Evolutionary conservation across 2,888 invertebrate species (phyloP), one percentile per base, ranked within the genome.

Genomic region (Anthophora plumipes): DNA sequence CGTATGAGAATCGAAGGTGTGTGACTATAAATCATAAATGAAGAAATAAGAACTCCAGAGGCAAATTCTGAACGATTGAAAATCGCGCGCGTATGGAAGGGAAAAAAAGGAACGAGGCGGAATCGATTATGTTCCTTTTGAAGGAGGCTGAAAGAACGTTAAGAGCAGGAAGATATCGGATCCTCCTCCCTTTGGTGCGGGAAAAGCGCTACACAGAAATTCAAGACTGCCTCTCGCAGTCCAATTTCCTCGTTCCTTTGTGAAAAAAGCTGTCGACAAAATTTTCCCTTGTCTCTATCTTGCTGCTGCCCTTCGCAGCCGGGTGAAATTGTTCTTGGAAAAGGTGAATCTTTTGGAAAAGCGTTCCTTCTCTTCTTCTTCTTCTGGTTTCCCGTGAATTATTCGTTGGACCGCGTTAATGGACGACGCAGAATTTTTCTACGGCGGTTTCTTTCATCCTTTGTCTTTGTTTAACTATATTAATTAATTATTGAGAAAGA

Each of bases 111-210:
- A 64, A 69, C 25, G 63, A 60, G 48, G 17, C 52, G 20, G 52
- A 64, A 80, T 80, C 79, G 80, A 78, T 80, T 80, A 80, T 67
- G 43, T 57, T 64, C 52, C 55, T 72, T 67, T 78, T 57, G 78
- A 80, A 25, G 52, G 43, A 39, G 39, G 39, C 59, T 63, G 77
- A 80, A 77, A 77, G 77, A 61, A 80, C 52, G 43, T 72, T 71
- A 55, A 77, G 63, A 72, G 66, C 17, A 17, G 59, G 54, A 37
- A 64, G 77, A 77, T 80, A 80, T 80, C 80, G 80, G 80, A 72
- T 77, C 61, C 71, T 4, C 25, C 22, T 64, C 37, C n/a, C n/a
- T n/a, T n/a, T n/a, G n/a, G n/a, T n/a, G n/a, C n/a, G n/a, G n/a
- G 31, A 55, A 78, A 63, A 43, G 39, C 43, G 50, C 20, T 20